Percentiles rank a stretch among this genome's conserved stretches.
Evolutionary conservation across 2,797 vertebrate species (phyloP).

Genomic region (Malacoctenus gilli): DNA sequence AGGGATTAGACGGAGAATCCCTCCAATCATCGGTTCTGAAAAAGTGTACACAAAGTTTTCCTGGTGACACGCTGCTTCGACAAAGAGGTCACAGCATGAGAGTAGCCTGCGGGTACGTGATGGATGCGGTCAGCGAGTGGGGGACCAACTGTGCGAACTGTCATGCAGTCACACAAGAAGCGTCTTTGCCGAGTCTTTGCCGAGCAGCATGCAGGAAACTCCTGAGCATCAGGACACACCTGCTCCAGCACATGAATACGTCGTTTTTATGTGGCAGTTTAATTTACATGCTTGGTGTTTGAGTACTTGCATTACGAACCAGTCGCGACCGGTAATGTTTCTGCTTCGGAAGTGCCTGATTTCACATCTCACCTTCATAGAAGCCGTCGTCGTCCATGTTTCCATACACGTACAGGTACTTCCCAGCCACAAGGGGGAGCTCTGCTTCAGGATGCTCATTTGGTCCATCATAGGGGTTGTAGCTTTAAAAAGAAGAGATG

Average conservation of each 20-base stretch:
- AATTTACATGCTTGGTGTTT: not conserved
- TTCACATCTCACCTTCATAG: constrained; percentile 88
- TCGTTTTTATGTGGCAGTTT: not conserved
- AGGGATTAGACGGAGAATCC: constrained; percentile 58
- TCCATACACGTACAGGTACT: constrained; percentile 97
- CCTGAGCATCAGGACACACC: constrained; percentile 9
- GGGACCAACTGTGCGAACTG: constrained; percentile 9
- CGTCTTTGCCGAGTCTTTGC: constrained; percentile 2
- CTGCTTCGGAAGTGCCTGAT: not conserved
- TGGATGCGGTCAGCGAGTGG: not conserved
- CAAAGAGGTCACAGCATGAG: constrained; percentile 20
- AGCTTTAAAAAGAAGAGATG: constrained; percentile 75
- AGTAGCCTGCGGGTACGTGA: constrained; percentile 15
- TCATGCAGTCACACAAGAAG: not conserved
- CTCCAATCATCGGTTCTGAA: constrained; percentile 42
- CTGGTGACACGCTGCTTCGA: constrained; percentile 12
- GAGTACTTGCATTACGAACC: not conserved
- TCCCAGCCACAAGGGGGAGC: constrained; percentile 95
- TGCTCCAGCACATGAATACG: constrained; percentile 1
- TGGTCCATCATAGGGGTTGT: constrained; percentile 98
- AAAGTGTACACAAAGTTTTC: constrained; percentile 34
- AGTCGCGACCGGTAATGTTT: not conserved
- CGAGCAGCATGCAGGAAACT: no score
- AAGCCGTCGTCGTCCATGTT: constrained; percentile 99
- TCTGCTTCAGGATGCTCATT: constrained; percentile 98